Conservation (phyloP, 2,113 vertebrate species). For the Chlamydotis undulata region DNA sequence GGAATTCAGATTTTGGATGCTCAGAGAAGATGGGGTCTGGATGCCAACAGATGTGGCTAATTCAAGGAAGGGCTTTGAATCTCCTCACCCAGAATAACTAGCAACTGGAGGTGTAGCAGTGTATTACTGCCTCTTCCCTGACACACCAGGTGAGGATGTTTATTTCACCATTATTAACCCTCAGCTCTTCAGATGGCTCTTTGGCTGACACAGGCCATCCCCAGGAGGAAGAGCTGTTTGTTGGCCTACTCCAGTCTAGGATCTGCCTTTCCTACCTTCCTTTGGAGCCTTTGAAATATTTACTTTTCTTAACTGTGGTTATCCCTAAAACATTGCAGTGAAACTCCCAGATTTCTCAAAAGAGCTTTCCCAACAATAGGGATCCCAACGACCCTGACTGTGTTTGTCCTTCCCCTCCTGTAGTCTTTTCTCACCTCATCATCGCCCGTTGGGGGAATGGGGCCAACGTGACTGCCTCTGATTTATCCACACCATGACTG, state of each 20-base stretch:
- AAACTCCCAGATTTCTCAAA: background rate
- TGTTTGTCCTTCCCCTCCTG: background rate
- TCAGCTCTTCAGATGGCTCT: background rate
- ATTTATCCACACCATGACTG: background rate
- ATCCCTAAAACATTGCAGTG: background rate
- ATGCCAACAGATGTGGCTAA: background rate
- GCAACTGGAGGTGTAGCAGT: background rate
- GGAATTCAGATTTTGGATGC: background rate
- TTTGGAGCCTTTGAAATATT: background rate
- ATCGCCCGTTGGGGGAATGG: fast-evolving
- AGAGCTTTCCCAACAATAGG: background rate
- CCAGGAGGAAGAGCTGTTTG: background rate
- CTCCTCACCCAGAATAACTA: background rate
- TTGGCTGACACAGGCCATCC: background rate
- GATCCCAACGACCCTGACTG: background rate
- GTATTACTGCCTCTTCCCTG: background rate
- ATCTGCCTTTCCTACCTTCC: background rate
- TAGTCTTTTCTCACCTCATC: background rate
- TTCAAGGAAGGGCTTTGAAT: background rate
- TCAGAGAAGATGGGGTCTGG: background rate
- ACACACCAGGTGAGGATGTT: background rate
- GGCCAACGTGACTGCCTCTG: background rate
- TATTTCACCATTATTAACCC: background rate
- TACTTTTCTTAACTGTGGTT: background rate
- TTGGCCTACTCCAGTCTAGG: background rate